These are phyloP conservation scores for Micromussa lordhowensis DNA, from an alignment of 92 coral and sea anemone genomes.

Conservation along the genomic window DNA sequence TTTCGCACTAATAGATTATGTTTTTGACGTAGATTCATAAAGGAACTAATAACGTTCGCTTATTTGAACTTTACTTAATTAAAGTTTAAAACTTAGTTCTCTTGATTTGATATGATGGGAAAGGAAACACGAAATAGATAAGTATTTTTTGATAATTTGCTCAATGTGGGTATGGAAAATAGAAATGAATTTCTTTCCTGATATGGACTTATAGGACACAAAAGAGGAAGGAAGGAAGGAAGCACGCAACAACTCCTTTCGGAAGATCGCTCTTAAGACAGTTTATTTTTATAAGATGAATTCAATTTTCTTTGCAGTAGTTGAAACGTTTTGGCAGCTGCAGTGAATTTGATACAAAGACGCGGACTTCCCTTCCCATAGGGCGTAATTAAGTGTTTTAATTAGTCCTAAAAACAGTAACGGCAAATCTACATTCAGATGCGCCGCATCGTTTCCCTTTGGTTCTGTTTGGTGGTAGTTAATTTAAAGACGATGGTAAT, in stretches of 20 bases:
- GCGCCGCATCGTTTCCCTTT: background rate
- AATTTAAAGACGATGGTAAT: background rate
- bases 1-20: constrained; percentile 18
- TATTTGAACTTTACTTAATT: constrained; percentile 26
- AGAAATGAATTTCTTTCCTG: background rate
- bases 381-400: constrained; percentile 12
- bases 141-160: background rate
- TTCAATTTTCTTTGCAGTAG: constrained; percentile 11
- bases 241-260: background rate
- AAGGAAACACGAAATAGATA: background rate
- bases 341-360: constrained; percentile 7
- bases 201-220: background rate
- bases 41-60: constrained; percentile 26
- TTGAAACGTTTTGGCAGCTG: constrained; percentile 22
- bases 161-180: background rate
- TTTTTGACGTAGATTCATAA: constrained; percentile 13
- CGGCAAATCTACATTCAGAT: background rate
- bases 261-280: constrained; percentile 19
- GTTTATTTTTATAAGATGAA: constrained; percentile 19
- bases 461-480: background rate
- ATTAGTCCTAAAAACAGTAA: constrained; percentile 19
- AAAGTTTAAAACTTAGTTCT: constrained; percentile 33
- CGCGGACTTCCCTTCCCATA: background rate
- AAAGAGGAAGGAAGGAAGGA: constrained; percentile 38
- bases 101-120: background rate